Evolutionary conservation across 1,140 invertebrate genomes (phyloP), one percentile per base, ranked within the genome.

Genomic region (Hyphantria cunea): DNA sequence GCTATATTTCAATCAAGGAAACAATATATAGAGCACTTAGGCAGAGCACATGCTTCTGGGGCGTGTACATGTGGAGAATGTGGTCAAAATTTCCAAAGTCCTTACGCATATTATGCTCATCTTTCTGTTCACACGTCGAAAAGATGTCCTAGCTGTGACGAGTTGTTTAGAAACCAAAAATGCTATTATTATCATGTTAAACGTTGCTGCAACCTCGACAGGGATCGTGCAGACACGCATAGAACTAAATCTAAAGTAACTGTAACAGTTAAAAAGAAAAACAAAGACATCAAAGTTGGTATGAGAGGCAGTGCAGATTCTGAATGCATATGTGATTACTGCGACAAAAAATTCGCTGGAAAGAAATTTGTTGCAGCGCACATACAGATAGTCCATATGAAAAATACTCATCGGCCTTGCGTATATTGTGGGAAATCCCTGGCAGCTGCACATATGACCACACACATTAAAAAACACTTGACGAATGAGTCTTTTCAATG

Each of bases 361-460:
- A 86, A 83, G 64, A 82, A 79, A 34, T 81, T 80, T 50, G 58
- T 87, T 0, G 51, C 64, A 0, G 79, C 83, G 5, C 86, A 89
- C 14, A 89, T 89, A 52, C 82, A 87, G 66, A 85, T 81, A 8
- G 80, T 89, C 0, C 86, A 89, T 37, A 70, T 74, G 56, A 87
- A 83, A 49, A 81, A 79, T 47, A 89, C 84, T 0, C 86, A 87
- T 34, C 70, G 68, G 8, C 81, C 84, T 6, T 89, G 86, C 25
- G 44, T 59, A 0, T 78, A 86, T 50, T 89, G 86, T n/a, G 84
- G 84, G 0, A 87, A 87, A 60, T 53, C 68, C 0, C 49, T 86
- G 5, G 83, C 86, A 0, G 70, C 84, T 4, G 86, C 80, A 7
- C 80, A 85, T 34, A 87, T 89, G 84, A 64, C 75, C 0, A 72